phyloP scores from a whole-genome alignment of 1,140 invertebrate genomes.

The Drosophila novamexicana region DNA sequence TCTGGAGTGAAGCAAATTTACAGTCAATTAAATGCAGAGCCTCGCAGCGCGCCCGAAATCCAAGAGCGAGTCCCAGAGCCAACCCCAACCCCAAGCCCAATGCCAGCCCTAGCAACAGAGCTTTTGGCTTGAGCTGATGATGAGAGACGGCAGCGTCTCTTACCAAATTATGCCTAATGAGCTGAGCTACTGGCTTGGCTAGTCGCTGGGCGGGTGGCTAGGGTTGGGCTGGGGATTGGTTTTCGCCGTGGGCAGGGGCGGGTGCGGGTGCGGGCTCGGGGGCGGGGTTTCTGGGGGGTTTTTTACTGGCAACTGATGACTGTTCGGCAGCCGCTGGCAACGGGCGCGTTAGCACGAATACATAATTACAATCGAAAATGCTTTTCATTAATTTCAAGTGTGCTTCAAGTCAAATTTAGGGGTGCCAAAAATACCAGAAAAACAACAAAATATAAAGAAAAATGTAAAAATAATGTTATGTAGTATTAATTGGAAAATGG shows the following conservation, averaged over 20 bases:
- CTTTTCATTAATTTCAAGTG: conserved; percentile 81
- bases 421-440: conserved; percentile 19
- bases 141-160: conserved; percentile 34
- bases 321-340: conserved; percentile 33
- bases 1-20: conserved; percentile 73
- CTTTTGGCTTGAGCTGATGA: conserved; percentile 3
- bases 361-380: conserved; percentile 82
- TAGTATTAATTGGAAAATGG: conserved; percentile 65
- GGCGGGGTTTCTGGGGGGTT: not conserved
- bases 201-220: not conserved
- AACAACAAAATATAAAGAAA: conserved; percentile 6
- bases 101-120: conserved; percentile 19
- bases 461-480: conserved; percentile 64
- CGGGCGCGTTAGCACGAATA: conserved; percentile 71
- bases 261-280: not conserved
- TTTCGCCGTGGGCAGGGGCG: not conserved
- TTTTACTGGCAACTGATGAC: conserved; percentile 16
- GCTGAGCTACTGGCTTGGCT: conserved; percentile 46
- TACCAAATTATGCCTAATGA: conserved; percentile 74
- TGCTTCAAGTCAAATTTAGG: conserved; percentile 44
- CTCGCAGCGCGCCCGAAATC: conserved; percentile 1
- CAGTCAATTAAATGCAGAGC: conserved; percentile 74
- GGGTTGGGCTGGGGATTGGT: not conserved
- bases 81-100: not conserved
- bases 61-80: not conserved